phyloP scores from a whole-genome alignment of 2,113 vertebrate species.

The Pyrgilauda ruficollis region DNA sequence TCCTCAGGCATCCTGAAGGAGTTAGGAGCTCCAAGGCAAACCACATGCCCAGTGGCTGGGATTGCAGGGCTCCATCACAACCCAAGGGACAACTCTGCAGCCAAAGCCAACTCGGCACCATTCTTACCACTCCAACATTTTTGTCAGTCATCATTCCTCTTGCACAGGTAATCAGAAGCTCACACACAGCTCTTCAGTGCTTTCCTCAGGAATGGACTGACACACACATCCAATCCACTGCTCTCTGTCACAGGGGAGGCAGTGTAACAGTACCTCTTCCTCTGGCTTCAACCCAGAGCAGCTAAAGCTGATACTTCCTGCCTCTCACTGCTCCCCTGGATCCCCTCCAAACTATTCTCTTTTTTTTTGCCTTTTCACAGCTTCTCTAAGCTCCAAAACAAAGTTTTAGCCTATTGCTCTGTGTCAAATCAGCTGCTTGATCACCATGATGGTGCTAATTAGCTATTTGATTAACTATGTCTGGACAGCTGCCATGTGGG shows the following conservation, averaged over 20 bases:
- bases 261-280: background rate
- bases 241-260: background rate
- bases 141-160: background rate
- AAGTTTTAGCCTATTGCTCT: background rate
- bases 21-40: background rate
- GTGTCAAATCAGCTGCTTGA: background rate
- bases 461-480: background rate
- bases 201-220: background rate
- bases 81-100: background rate
- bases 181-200: background rate
- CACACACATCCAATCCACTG: background rate
- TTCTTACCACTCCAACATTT: background rate
- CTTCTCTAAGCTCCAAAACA: background rate
- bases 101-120: background rate
- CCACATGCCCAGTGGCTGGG: accelerated
- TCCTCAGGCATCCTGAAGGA: background rate
- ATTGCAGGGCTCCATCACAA: background rate
- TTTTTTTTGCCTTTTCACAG: background rate
- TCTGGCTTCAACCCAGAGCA: background rate
- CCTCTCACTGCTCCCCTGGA: background rate
- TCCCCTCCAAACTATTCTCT: background rate
- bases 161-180: background rate
- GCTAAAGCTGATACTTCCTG: background rate
- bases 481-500: background rate
- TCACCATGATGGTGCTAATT: background rate